A percentile compares a stretch with the other conserved stretches of the same genome.
phyloP scores from a whole-genome alignment of 1,140 invertebrate genomes.

The Homarus americanus region DNA sequence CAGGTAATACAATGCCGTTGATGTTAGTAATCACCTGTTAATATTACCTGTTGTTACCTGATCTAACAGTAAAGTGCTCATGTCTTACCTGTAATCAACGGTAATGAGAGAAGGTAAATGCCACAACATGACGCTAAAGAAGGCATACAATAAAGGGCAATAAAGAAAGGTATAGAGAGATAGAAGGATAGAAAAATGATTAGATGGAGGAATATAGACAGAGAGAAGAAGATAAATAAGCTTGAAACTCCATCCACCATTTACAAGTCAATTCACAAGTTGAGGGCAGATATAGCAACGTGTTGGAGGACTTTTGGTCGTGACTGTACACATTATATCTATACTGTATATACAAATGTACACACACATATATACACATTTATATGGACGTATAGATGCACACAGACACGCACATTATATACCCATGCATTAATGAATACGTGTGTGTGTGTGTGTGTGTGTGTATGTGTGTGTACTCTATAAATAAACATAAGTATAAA shows the following conservation, averaged over 20 bases:
- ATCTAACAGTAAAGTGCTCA: too few relatives aligned
- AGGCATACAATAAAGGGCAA: not conserved
- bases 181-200: not conserved
- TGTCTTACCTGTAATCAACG: too few relatives aligned
- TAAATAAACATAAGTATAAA: not conserved
- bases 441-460: not conserved
- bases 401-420: constrained; percentile 8
- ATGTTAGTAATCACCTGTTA: too few relatives aligned
- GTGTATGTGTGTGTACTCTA: not conserved
- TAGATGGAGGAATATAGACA: not conserved
- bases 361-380: too few relatives aligned
- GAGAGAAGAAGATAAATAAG: not conserved
- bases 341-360: not conserved
- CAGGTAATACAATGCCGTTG: too few relatives aligned
- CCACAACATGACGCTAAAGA: too few relatives aligned
- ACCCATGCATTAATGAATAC: not conserved
- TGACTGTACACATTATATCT: not conserved
- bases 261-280: too few relatives aligned
- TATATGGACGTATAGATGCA: not conserved
- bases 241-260: too few relatives aligned
- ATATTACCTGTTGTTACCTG: too few relatives aligned
- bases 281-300: too few relatives aligned
- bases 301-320: too few relatives aligned
- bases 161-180: not conserved
- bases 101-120: too few relatives aligned